Evolutionary conservation across 2,113 vertebrate genomes (phyloP).

Genomic region (Dendrocopos noguchii): DNA sequence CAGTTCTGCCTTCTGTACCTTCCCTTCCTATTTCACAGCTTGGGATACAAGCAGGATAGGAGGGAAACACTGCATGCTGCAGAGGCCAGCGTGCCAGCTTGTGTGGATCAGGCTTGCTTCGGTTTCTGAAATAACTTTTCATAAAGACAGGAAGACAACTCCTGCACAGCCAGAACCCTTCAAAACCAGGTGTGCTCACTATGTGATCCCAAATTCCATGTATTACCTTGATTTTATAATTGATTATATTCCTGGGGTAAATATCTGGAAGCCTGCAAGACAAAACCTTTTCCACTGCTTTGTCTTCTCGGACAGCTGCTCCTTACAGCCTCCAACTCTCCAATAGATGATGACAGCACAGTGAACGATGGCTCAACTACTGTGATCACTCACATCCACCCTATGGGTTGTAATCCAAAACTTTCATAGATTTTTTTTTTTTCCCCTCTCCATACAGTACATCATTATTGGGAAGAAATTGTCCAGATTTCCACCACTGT

Average conservation of each 20-base stretch:
- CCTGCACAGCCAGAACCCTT: conserved; percentile 38
- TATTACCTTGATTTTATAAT: conserved; percentile 69
- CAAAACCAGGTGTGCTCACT: conserved; percentile 20
- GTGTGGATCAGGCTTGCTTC: neutral
- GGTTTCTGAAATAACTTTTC: neutral
- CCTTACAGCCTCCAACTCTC: conserved; percentile 54
- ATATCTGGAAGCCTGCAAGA: conserved; percentile 58
- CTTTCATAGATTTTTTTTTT: neutral
- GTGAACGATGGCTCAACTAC: conserved; percentile 46
- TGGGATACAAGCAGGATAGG: neutral
- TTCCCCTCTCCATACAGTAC: neutral
- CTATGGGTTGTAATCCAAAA: conserved; percentile 5
- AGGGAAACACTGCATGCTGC: neutral
- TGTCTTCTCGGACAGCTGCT: conserved; percentile 61
- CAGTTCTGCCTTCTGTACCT: neutral
- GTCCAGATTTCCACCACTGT: neutral
- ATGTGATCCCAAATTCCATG: conserved; percentile 41
- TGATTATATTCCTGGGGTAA: conserved; percentile 59
- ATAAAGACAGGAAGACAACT: neutral
- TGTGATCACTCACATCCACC: conserved; percentile 32
- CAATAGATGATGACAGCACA: conserved; percentile 46
- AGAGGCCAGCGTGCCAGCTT: neutral
- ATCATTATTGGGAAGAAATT: neutral
- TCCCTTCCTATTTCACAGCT: neutral
- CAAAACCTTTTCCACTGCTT: conserved; percentile 65